phyloP scores from a whole-genome alignment of 2,113 vertebrate species.

The Cololabis saira region DNA sequence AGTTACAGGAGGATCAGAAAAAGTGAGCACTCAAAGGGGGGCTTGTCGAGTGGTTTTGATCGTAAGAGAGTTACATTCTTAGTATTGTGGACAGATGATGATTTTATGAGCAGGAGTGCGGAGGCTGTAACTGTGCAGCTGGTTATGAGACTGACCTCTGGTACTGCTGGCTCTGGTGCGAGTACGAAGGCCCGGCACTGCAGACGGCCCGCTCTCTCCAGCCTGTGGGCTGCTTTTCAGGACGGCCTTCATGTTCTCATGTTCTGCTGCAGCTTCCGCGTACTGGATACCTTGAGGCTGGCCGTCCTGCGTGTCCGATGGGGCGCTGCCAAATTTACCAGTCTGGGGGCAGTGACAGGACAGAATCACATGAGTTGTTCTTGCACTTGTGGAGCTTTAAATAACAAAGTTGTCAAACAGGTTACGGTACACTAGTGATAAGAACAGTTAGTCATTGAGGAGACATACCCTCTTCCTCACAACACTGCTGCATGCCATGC shows the following conservation, averaged over 20 bases:
- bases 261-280: conserved; percentile 88
- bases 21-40: background rate
- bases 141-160: conserved; percentile 72
- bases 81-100: background rate
- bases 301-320: conserved; percentile 74
- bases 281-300: conserved; percentile 87
- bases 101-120: background rate
- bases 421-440: background rate
- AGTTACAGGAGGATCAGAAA: too few relatives aligned
- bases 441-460: conserved; percentile 17
- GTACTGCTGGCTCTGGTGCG: conserved; percentile 86
- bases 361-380: background rate
- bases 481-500: conserved; percentile 13
- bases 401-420: conserved; percentile 1
- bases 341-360: conserved; percentile 77
- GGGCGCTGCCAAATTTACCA: conserved; percentile 88
- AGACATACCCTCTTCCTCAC: background rate
- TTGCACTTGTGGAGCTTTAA: background rate
- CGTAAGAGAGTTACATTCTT: background rate
- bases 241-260: conserved; percentile 97
- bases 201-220: conserved; percentile 77
- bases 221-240: conserved; percentile 82
- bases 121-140: background rate
- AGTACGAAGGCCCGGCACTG: conserved; percentile 83
- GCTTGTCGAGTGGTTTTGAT: background rate